These are phyloP conservation scores for Calliphora vicina DNA, from an alignment of 1,140 invertebrate genomes.

Conservation along the genomic window DNA sequence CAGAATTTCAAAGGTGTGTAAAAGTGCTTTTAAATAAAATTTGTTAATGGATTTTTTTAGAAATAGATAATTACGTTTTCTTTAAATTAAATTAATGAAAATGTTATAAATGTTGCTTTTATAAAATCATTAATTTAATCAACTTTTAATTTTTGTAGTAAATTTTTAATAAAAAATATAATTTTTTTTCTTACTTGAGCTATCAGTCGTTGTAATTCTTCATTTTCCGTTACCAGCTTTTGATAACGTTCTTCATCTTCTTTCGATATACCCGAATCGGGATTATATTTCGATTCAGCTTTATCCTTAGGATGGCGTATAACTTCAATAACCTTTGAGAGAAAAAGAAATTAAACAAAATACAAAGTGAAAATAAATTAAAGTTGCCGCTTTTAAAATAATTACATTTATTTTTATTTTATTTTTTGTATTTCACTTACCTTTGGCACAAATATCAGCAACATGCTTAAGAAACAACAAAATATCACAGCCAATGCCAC, in stretches of 20 bases:
- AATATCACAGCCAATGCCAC: slow-evolving; percentile 94
- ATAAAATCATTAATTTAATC: no score
- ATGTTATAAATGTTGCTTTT: no score
- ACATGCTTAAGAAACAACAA: slow-evolving; percentile 97
- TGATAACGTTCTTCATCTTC: slow-evolving; percentile 95
- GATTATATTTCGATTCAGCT: slow-evolving; percentile 83
- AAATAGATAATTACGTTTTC: no score
- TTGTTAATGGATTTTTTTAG: no score
- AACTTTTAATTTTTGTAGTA: no score
- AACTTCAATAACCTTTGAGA: slow-evolving; percentile 79
- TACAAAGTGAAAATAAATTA: not conserved
- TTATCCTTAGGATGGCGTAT: slow-evolving; percentile 84
- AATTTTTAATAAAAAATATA: no score
- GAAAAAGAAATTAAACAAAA: not conserved
- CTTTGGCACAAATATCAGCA: slow-evolving; percentile 95
- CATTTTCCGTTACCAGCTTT: slow-evolving; percentile 93
- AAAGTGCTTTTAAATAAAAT: no score
- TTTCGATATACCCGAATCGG: slow-evolving; percentile 87
- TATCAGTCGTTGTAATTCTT: slow-evolving; percentile 94
- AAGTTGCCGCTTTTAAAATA: not conserved
- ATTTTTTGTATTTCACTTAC: slow-evolving; percentile 65
- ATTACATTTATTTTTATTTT: not conserved
- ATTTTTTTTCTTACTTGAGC: slow-evolving; percentile 81
- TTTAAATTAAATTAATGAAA: no score
- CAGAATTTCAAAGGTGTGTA: no score